phyloP scores from a whole-genome alignment of 1,140 invertebrate species.

The Coenobita brevimanus region DNA sequence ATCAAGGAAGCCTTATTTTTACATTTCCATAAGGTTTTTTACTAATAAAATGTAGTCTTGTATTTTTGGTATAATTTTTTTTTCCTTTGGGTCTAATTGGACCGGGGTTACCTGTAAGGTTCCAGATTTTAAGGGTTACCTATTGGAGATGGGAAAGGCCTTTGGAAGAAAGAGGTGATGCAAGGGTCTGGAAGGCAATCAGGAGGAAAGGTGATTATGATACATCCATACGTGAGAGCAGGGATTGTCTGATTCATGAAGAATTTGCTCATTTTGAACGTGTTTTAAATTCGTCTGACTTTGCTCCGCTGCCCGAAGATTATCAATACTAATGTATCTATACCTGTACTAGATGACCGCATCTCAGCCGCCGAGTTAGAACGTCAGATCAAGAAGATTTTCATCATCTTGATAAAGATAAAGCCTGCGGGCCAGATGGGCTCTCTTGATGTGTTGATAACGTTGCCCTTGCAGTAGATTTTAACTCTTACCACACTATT shows the following conservation, averaged over 20 bases:
- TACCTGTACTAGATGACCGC: constrained; percentile 9
- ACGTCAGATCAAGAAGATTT: no score
- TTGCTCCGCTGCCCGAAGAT: neutral
- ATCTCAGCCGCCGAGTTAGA: neutral
- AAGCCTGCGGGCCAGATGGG: constrained; percentile 33
- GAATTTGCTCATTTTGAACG: neutral
- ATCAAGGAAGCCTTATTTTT: no score
- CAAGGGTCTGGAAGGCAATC: no score
- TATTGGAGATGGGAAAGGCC: neutral
- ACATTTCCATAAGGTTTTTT: no score
- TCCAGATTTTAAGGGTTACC: no score
- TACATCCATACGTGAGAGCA: neutral
- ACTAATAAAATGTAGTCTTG: no score
- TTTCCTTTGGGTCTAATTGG: no score
- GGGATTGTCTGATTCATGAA: neutral
- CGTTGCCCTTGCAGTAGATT: constrained; percentile 13
- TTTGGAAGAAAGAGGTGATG: no score
- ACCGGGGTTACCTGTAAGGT: no score
- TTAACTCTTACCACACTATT: neutral
- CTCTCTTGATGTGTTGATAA: neutral
- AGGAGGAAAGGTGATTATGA: no score
- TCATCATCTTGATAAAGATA: constrained; percentile 2
- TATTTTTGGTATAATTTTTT: no score
- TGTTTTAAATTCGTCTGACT: neutral
- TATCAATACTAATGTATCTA: no score